A percentile compares a stretch with the other conserved stretches of the same genome.
Conservation (phyloP, 2,888 invertebrate genomes). For the Heliothis peltigera region DNA sequence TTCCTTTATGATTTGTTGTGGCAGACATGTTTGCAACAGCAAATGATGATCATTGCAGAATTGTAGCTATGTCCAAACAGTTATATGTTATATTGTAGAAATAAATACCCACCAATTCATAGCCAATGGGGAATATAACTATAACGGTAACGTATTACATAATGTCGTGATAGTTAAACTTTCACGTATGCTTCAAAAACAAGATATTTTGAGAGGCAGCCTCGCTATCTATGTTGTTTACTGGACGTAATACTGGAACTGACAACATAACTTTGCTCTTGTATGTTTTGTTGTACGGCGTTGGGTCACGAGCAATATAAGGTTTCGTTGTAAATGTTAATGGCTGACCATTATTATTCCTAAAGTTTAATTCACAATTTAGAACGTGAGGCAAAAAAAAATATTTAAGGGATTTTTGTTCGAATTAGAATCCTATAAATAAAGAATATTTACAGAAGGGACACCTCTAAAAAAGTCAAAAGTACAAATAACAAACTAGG, state of each 20-base stretch:
- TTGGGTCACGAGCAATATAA: too few relatives aligned
- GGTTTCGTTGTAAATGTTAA: too few relatives aligned
- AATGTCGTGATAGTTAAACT: slow-evolving; percentile 4
- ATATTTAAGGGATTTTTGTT: too few relatives aligned
- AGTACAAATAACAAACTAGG: background rate
- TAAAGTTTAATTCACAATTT: too few relatives aligned
- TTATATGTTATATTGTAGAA: slow-evolving; percentile 2
- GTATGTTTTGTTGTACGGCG: background rate
- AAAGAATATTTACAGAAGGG: too few relatives aligned
- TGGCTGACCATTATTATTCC: too few relatives aligned
- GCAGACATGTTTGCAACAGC: background rate
- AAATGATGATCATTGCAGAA: background rate
- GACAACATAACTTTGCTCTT: background rate
- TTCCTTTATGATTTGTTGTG: background rate
- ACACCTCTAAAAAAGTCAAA: background rate
- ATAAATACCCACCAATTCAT: slow-evolving; percentile 2
- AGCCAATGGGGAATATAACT: slow-evolving; percentile 1
- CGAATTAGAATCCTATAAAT: too few relatives aligned
- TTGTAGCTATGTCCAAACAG: background rate
- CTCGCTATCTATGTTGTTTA: slow-evolving; percentile 1
- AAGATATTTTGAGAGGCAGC: slow-evolving; percentile 45
- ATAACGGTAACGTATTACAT: slow-evolving; percentile 1
- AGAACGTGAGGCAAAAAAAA: too few relatives aligned
- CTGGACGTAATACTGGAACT: slow-evolving; percentile 1
- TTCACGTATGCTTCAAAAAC: slow-evolving; percentile 23